Evolutionary conservation across 2,113 vertebrate genomes (phyloP).

Genomic region (Trematocara macrostoma): DNA sequence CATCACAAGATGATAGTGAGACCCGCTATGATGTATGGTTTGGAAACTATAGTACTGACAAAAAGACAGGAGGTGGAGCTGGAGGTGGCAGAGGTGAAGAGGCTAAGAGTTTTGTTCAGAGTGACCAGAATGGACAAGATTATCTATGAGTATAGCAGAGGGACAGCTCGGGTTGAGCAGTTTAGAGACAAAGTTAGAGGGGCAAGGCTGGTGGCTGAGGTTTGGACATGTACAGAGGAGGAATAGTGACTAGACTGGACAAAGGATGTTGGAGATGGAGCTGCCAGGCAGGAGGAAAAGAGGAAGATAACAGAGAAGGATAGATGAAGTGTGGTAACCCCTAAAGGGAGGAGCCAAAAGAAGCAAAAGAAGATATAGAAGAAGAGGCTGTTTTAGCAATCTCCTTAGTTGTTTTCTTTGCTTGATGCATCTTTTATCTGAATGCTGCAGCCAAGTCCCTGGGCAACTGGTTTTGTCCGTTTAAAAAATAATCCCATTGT

Average conservation of each 20-base stretch:
- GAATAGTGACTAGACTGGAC: not conserved
- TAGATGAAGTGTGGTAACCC: fast-evolving
- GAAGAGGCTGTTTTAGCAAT: not conserved
- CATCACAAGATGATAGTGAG: not conserved
- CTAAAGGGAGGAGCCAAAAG: not conserved
- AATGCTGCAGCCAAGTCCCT: not conserved
- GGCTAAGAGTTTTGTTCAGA: not conserved
- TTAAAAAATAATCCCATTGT: not conserved
- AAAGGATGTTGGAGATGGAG: not conserved
- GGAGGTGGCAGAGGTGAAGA: not conserved
- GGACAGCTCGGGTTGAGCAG: not conserved
- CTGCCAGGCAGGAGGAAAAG: not conserved
- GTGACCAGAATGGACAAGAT: not conserved
- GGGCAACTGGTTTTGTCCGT: not conserved
- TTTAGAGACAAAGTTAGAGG: not conserved
- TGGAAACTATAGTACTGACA: not conserved
- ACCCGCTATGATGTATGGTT: not conserved
- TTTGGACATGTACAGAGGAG: not conserved
- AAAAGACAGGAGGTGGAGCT: not conserved
- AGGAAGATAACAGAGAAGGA: not conserved
- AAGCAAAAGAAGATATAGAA: not conserved
- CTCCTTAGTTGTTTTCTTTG: not conserved
- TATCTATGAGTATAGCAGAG: fast-evolving
- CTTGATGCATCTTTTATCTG: not conserved
- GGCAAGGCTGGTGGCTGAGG: not conserved